Evolutionary conservation across 2,888 invertebrate species (phyloP).

Genomic region (Zaprionus obscuricornis): DNA sequence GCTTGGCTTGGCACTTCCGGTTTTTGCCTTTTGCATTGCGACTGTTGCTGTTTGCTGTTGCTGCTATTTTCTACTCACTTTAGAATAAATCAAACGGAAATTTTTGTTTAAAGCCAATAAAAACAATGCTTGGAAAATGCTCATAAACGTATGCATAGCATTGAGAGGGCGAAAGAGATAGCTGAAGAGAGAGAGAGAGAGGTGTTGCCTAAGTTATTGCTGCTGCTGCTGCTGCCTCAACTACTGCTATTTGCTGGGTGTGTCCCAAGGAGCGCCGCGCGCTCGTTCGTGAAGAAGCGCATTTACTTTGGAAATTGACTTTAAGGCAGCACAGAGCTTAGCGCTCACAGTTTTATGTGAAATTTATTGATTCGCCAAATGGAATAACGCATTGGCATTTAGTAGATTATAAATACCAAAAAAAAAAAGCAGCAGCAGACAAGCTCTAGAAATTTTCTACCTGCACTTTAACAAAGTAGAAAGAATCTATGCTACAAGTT

Average conservation of each 20-base stretch:
- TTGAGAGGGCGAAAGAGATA: slow-evolving; percentile 10
- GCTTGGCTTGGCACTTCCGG: slow-evolving; percentile 71
- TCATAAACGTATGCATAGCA: slow-evolving; percentile 37
- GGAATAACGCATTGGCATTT: slow-evolving; percentile 33
- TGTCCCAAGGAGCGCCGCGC: slow-evolving; percentile 66
- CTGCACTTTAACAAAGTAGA: slow-evolving; percentile 52
- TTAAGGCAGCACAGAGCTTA: no score
- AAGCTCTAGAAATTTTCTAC: slow-evolving; percentile 14
- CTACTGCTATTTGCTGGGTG: slow-evolving; percentile 34
- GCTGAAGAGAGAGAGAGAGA: background rate
- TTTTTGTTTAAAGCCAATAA: slow-evolving; percentile 39
- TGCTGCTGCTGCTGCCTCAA: slow-evolving; percentile 2
- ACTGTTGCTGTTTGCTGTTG: slow-evolving; percentile 12
- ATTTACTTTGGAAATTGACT: slow-evolving; percentile 59
- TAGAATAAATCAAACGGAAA: slow-evolving; percentile 80
- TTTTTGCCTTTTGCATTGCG: slow-evolving; percentile 26
- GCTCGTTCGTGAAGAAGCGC: slow-evolving; percentile 62
- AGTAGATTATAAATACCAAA: slow-evolving; percentile 8
- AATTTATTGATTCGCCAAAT: slow-evolving; percentile 69
- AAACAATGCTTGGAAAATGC: slow-evolving; percentile 33
- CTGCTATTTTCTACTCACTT: slow-evolving; percentile 42
- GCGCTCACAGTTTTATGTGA: slow-evolving; percentile 60
- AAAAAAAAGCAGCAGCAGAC: slow-evolving; percentile 3
- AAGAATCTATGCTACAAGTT: slow-evolving; percentile 26
- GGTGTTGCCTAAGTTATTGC: background rate